Percentiles rank a stretch among this genome's conserved stretches.
These are phyloP conservation scores for Cliona cf. orientalis DNA, from an alignment of 37 sponge, comb jelly and placozoan genomes.

Conservation along the genomic window DNA sequence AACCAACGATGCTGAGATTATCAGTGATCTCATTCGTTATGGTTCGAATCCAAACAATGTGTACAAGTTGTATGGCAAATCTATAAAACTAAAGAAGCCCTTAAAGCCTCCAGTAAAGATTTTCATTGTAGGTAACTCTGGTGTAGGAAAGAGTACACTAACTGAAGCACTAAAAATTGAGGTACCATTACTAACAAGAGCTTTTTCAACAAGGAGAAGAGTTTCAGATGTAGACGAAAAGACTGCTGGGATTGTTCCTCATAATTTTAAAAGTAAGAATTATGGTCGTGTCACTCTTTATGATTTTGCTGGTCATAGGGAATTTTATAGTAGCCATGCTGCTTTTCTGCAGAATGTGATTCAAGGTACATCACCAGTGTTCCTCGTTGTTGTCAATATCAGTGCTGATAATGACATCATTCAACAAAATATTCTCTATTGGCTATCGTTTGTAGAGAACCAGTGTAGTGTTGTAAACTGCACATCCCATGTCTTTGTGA, in stretches of 20 bases:
- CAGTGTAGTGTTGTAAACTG: not conserved
- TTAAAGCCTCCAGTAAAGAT: not conserved
- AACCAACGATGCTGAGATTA: not conserved
- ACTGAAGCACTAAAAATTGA: not conserved
- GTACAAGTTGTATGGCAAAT: not conserved
- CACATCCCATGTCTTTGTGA: conserved; percentile 1
- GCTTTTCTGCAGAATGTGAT: not conserved
- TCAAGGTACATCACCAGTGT: not conserved
- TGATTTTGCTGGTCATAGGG: no score
- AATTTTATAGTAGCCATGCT: no score
- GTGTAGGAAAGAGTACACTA: not conserved
- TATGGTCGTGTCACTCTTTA: not conserved
- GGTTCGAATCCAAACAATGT: not conserved
- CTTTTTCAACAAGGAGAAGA: not conserved
- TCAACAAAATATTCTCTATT: not conserved
- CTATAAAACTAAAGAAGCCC: not conserved
- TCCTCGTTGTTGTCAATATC: conserved; percentile 2
- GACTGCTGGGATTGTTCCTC: conserved; percentile 2
- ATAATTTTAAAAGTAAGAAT: not conserved
- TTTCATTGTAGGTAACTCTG: not conserved
- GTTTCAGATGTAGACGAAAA: not conserved
- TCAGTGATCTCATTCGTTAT: not conserved
- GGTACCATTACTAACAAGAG: not conserved
- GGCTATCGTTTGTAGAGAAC: conserved; percentile 14
- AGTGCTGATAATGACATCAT: not conserved